A percentile compares a stretch with the other conserved stretches of the same genome.
phyloP scores from a whole-genome alignment of 1,140 invertebrate genomes.

The Camponotus pennsylvanicus region DNA sequence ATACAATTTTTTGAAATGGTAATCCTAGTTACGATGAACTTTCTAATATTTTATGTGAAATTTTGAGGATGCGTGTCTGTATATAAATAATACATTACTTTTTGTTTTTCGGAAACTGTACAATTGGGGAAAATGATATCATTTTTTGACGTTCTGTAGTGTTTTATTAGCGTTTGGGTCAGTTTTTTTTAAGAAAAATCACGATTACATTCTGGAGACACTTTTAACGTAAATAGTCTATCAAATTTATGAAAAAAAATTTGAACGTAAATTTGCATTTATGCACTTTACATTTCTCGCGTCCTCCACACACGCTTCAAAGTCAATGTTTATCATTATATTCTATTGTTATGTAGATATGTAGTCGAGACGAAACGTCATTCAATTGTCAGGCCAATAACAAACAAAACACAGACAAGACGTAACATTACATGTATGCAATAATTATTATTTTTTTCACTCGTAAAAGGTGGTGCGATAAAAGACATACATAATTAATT shows the following conservation, averaged over 20 bases:
- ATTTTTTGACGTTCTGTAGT: too few species aligned
- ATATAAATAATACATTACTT: background rate
- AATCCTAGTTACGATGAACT: background rate
- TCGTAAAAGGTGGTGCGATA: background rate
- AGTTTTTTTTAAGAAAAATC: too few species aligned
- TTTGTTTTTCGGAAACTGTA: too few species aligned
- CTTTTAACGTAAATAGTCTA: background rate
- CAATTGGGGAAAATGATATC: too few species aligned
- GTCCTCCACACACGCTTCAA: background rate
- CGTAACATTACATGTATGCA: background rate
- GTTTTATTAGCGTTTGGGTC: too few species aligned
- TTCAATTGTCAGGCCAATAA: conserved; percentile 47
- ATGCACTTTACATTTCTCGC: conserved; percentile 17
- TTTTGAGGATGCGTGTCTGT: background rate
- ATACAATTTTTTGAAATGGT: too few species aligned
- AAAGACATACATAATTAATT: conserved; percentile 1
- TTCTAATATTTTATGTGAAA: background rate
- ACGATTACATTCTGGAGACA: too few species aligned
- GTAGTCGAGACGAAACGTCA: conserved; percentile 41
- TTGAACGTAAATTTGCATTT: conserved; percentile 26
- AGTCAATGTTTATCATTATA: conserved; percentile 41
- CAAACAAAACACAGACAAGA: conserved; percentile 19
- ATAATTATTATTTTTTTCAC: conserved; percentile 18
- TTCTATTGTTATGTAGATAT: conserved; percentile 45
- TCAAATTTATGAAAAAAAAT: background rate